These are phyloP conservation scores for Notothenia rossii DNA, from an alignment of 2,113 vertebrate genomes.

Conservation along the genomic window DNA sequence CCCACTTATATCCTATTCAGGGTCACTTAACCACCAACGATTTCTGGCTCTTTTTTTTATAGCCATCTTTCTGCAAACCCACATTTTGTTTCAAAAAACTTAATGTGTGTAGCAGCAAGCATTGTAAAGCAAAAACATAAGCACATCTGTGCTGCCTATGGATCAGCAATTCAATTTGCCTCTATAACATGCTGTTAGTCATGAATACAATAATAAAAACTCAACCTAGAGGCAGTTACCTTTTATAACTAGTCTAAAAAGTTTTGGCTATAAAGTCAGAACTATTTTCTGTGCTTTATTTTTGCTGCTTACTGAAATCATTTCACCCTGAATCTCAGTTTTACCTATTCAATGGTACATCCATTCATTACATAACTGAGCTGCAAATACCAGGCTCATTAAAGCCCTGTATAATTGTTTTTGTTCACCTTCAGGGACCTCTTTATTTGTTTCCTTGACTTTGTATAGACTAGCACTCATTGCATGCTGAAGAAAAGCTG, in stretches of 20 bases:
- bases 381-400: slow-evolving; percentile 31
- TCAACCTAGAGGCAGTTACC: slow-evolving; percentile 18
- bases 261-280: slow-evolving; percentile 15
- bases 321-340: slow-evolving; percentile 1
- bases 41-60: background rate
- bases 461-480: background rate
- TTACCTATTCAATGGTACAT: slow-evolving; percentile 31
- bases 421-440: background rate
- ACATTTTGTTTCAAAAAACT: slow-evolving; percentile 10
- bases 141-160: slow-evolving; percentile 12
- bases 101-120: slow-evolving; percentile 24
- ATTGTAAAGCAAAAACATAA: slow-evolving; percentile 1
- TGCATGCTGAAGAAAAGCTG: background rate
- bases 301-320: background rate
- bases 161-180: slow-evolving; percentile 9
- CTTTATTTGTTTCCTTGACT: background rate
- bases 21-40: slow-evolving; percentile 5
- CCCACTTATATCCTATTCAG: background rate
- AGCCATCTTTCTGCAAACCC: background rate
- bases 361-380: slow-evolving; percentile 21
- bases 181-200: slow-evolving; percentile 13
- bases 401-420: background rate
- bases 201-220: slow-evolving; percentile 40
- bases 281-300: background rate
- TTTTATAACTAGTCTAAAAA: slow-evolving; percentile 20